These are phyloP conservation scores for Podabrus alpinus DNA, from an alignment of 2,888 invertebrate species.

Conservation along the genomic window DNA sequence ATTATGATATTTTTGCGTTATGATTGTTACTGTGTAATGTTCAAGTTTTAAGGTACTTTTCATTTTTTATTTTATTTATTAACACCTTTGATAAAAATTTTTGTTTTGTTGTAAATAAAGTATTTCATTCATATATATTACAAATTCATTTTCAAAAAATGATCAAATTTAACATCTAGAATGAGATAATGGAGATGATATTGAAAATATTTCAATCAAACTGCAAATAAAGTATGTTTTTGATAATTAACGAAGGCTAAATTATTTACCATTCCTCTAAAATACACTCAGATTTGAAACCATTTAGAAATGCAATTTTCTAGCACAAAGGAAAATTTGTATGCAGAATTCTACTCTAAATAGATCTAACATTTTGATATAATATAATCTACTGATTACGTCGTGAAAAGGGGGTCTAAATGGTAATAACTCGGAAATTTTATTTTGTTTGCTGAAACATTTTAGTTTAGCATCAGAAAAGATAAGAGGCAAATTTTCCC, in stretches of 20 bases:
- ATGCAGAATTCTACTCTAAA: too few species aligned
- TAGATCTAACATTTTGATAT: too few species aligned
- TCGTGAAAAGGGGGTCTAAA: too few species aligned
- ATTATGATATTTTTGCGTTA: background rate
- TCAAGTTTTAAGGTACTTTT: background rate
- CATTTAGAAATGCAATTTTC: too few species aligned
- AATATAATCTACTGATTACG: too few species aligned
- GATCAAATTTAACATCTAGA: constrained; percentile 13
- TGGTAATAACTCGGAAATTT: too few species aligned
- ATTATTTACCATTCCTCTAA: background rate
- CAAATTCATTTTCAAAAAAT: constrained; percentile 8
- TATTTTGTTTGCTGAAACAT: too few species aligned
- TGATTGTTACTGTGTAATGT: background rate
- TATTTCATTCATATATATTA: constrained; percentile 10
- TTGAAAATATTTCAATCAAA: constrained; percentile 19
- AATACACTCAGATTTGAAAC: background rate
- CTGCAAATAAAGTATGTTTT: constrained; percentile 27
- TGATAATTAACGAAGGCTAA: constrained; percentile 8
- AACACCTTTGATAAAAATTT: background rate
- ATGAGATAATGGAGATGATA: constrained; percentile 9
- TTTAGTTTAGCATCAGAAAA: too few species aligned
- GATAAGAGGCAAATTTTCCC: too few species aligned
- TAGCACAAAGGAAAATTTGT: too few species aligned
- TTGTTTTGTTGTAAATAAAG: constrained; percentile 13
- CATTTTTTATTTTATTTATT: background rate